phyloP scores from a whole-genome alignment of 2,888 invertebrate genomes.

The Xestoiulus laeticollis region DNA sequence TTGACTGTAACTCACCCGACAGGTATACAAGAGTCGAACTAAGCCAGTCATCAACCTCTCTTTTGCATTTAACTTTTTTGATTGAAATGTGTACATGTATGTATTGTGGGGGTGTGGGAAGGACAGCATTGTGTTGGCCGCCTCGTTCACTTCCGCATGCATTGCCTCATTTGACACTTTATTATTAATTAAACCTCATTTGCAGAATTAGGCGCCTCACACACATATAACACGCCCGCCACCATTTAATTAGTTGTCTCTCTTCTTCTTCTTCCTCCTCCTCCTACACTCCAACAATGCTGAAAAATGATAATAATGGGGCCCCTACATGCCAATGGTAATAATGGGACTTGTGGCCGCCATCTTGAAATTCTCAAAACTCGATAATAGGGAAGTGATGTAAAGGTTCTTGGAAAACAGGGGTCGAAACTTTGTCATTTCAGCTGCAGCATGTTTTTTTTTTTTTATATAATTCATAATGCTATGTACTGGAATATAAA shows the following conservation, averaged over 20 bases:
- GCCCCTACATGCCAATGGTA: neutral
- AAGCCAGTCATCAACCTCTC: constrained; percentile 51
- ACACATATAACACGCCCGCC: neutral
- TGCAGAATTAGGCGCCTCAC: neutral
- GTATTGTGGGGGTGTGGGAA: neutral
- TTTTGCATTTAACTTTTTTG: constrained; percentile 39
- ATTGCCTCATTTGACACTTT: constrained; percentile 44
- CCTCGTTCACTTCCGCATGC: constrained; percentile 36
- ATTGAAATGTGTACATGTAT: neutral
- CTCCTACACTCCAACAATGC: neutral
- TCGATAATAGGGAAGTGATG: neutral
- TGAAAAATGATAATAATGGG: neutral
- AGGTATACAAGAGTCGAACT: constrained; percentile 40
- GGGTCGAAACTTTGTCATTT: no score
- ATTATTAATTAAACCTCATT: constrained; percentile 39
- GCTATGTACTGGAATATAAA: no score
- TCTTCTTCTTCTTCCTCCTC: neutral
- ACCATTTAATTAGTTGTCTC: neutral
- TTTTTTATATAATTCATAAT: no score
- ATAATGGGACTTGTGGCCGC: neutral
- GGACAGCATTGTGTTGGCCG: neutral
- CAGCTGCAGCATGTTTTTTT: no score
- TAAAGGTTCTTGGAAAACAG: neutral
- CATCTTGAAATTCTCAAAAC: no score
- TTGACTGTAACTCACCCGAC: constrained; percentile 42